Percentiles rank a stretch among this genome's conserved stretches.
Conservation (phyloP, 2,888 invertebrate genomes). For the Mellilla xanthometata region DNA sequence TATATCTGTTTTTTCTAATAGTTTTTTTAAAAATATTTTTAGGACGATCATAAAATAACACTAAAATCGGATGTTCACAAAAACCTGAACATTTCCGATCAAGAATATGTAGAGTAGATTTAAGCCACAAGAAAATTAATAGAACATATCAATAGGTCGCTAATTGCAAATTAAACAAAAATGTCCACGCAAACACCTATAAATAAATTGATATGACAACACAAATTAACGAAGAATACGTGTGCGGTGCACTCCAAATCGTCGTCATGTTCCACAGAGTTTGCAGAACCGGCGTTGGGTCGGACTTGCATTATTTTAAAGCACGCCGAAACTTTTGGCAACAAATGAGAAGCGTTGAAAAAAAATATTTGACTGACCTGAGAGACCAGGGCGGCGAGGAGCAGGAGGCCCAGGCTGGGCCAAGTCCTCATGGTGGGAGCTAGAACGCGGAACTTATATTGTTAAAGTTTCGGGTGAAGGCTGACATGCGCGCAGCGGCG, state of each 20-base stretch:
- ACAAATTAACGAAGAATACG: not conserved
- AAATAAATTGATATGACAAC: not conserved
- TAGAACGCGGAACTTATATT: conserved; percentile 44
- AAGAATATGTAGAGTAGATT: too few species aligned
- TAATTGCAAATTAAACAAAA: too few species aligned
- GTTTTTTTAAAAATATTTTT: too few species aligned
- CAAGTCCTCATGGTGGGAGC: conserved; percentile 59
- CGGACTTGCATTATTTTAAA: conserved; percentile 7
- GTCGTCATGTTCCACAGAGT: not conserved
- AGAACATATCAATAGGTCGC: too few species aligned
- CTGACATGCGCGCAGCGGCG: conserved; percentile 52
- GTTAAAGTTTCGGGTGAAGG: conserved; percentile 51
- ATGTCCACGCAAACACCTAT: too few species aligned
- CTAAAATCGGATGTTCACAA: too few species aligned
- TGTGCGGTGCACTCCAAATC: not conserved
- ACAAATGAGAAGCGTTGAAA: conserved; percentile 7
- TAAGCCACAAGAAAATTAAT: too few species aligned
- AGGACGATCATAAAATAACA: too few species aligned
- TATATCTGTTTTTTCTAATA: too few species aligned
- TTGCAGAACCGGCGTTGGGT: not conserved
- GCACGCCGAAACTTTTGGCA: conserved; percentile 11
- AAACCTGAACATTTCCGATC: too few species aligned
- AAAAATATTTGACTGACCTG: conserved; percentile 41
- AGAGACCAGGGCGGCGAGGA: conserved; percentile 43
- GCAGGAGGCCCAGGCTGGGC: conserved; percentile 53